Evolutionary conservation across 2,888 invertebrate genomes (phyloP), one percentile per base, ranked within the genome.

Genomic region (Perizoma affinitatum): DNA sequence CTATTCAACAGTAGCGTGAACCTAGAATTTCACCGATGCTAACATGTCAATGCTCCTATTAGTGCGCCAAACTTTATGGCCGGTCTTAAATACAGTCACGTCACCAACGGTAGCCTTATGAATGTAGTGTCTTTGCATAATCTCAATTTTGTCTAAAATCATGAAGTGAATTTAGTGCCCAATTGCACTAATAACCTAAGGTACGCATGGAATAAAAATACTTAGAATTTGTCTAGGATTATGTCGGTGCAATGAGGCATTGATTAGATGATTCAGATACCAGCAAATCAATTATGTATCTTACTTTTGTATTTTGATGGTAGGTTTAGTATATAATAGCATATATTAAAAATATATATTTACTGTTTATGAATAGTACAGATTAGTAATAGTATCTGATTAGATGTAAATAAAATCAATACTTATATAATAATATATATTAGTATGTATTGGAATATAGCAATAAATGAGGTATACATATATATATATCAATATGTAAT

Each of bases 41-140:
- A 73, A 61, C 82, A 79, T 79, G 80, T 83, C 80, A 80, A 84
- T 76, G 69, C 68, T 60, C 1, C 22, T 11, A 11, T 6, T n/a
- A 46, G 10, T n/a, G n/a, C n/a, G n/a, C n/a, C n/a, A n/a, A n/a
- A 40, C 40, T 40, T 40, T 5, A 10, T 42, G 45, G 22, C n/a
- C 34, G 5, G 5, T n/a, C 46, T 46, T 5, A 38, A 36, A 38
- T 38, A 38, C 38, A 38, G 5, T 38, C 38, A 38, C 1, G 22
- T 22, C 22, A 22, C 22, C 22, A 2, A 22, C n/a, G 22, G 22
- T 3, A 22, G 22, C 22, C 22, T 22, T 22, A 22, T 22, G 3
- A 22, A 22, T 22, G 1, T 22, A 38, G 38, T 38, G 38, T 38
- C 38, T 38, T 38, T 38, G 44, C 22, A 5, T 44, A 44, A 44